Percentiles rank a stretch among this genome's conserved stretches.
Conservation (phyloP, 2,113 vertebrate genomes). For the Benitochromis conjunctus region DNA sequence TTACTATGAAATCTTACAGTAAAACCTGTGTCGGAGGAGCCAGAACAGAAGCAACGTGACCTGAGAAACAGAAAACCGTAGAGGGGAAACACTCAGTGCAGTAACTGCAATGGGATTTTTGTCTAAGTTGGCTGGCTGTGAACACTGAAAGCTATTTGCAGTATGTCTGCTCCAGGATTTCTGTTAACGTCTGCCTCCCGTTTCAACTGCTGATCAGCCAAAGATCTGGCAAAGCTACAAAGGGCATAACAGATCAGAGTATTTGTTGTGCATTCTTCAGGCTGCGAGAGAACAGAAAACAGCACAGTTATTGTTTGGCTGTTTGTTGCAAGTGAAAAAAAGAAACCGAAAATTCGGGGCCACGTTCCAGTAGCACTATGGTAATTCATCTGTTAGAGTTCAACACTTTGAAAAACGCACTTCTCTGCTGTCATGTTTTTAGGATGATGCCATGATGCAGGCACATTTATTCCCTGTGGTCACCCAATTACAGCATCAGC, state of each 20-base stretch:
- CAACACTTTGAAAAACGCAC: not conserved
- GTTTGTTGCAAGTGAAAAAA: not conserved
- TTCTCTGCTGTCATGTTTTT: not conserved
- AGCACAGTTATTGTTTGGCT: slow-evolving; percentile 18
- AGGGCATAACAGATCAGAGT: slow-evolving; percentile 38
- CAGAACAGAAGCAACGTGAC: not conserved
- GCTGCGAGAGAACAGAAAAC: not conserved
- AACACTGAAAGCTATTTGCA: not conserved
- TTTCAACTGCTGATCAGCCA: slow-evolving; percentile 16
- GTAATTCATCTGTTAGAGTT: not conserved
- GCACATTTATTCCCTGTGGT: not conserved
- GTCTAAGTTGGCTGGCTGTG: not conserved
- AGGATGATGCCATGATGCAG: not conserved
- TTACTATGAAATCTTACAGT: slow-evolving; percentile 14
- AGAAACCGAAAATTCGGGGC: not conserved
- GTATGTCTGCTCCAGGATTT: not conserved
- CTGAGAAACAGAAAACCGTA: not conserved
- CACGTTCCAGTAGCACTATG: not conserved
- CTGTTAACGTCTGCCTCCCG: not conserved
- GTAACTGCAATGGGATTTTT: not conserved
- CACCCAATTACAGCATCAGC: not conserved
- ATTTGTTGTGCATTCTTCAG: not conserved
- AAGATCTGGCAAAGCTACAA: slow-evolving; percentile 29
- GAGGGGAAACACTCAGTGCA: not conserved
- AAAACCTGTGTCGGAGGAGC: slow-evolving; percentile 8